Base-by-base conservation (phyloP, 2,888 invertebrate genomes). In the Himalopsyche kuldschensis region DNA sequence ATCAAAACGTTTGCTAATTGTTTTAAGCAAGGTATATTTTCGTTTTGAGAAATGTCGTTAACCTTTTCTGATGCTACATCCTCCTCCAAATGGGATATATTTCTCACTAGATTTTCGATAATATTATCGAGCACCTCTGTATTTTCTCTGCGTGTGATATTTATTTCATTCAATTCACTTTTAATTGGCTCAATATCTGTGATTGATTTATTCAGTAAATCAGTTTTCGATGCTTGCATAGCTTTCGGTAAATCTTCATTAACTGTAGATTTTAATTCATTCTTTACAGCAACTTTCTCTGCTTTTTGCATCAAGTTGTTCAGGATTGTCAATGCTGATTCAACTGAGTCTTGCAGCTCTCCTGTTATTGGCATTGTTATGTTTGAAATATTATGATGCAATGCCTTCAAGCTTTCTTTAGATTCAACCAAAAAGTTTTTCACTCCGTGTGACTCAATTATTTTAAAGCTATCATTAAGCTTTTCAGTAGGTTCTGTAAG, bases 401-500 rank as follows among this genome's bases (percentile, higher is more conserved):
- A 82, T 75, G 88, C 87, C 75, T 87, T 88, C 10, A 91, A 86
- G 0, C 91, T 90, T 79, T 89, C 89, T 15, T 89, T 88, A 0
- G 91, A 84, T 79, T 89, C 89, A 15, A 88, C 88, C 15, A 90
- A 83, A 1, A 90, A 90, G 0, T 90, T 89, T 0, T 90, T 88
- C 20, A 89, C 88, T 0, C 90, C 89, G 82, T 90, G 89, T 48
- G 89, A 89, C 83, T 90, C 90, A 2, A 89, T 90, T 86, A 90
- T 89, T 1, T 90, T 88, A 32, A 91, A 88, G 79, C 90, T 90
- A 83, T 90, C 90, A 85, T 91, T 91, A 0, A 91, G 87, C 85
- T 90, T 91, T 87, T 92, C 92, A 10, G 93, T 88, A 0, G 93
- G 92, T 69, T 91, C 90, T 46, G 91, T 90, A 0, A 93, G 87